A percentile compares a stretch with the other conserved stretches of the same genome.
Conservation (phyloP, 2,888 invertebrate genomes). For the Sphecodes monilicornis region DNA sequence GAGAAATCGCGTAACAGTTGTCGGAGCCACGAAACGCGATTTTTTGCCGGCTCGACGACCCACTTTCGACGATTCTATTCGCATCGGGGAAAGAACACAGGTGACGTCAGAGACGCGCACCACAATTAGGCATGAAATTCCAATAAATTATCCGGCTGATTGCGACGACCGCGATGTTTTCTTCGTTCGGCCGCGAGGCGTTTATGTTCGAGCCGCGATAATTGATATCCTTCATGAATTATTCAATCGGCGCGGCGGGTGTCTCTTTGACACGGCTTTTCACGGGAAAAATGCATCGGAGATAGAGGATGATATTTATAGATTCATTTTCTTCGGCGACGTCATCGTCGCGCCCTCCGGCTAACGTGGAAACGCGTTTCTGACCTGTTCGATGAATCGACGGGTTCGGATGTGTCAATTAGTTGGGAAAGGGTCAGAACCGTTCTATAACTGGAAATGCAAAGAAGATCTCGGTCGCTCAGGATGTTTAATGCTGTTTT, state of each 20-base stretch:
- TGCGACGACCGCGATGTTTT: slow-evolving; percentile 16
- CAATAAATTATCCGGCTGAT: slow-evolving; percentile 38
- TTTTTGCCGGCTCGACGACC: slow-evolving; percentile 15
- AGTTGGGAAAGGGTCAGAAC: background rate
- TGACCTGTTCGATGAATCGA: background rate
- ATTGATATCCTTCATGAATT: slow-evolving; percentile 61
- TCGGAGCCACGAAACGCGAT: background rate
- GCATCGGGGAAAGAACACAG: background rate
- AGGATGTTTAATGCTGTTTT: background rate
- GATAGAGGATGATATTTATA: slow-evolving; percentile 44
- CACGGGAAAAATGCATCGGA: slow-evolving; percentile 25
- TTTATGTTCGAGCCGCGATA: slow-evolving; percentile 25
- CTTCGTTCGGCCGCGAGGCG: slow-evolving; percentile 4
- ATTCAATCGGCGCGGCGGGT: slow-evolving; percentile 42
- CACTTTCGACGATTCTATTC: slow-evolving; percentile 14
- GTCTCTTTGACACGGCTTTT: slow-evolving; percentile 22
- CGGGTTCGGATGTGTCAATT: background rate
- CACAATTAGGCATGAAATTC: slow-evolving; percentile 40
- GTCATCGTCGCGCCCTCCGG: slow-evolving; percentile 26
- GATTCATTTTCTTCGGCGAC: slow-evolving; percentile 45
- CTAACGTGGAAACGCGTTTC: slow-evolving; percentile 14
- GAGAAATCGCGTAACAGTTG: background rate
- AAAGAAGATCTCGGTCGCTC: background rate
- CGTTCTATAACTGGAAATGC: background rate
- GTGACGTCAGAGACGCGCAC: slow-evolving; percentile 25